phyloP scores from a whole-genome alignment of 2,113 vertebrate genomes.

The Panurus biarmicus region DNA sequence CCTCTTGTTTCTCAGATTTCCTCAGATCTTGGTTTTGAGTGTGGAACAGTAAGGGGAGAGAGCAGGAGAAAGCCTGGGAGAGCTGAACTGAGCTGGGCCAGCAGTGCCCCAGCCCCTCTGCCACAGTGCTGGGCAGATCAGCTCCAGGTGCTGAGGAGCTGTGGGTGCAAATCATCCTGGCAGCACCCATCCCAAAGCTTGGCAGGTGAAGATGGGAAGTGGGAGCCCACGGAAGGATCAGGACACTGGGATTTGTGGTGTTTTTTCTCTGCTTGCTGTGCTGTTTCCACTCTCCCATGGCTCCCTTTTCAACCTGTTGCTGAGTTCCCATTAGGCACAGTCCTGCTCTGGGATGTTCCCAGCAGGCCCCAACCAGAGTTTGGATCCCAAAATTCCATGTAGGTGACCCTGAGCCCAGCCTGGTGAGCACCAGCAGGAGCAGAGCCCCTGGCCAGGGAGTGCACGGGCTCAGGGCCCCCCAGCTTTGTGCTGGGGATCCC shows the following conservation, averaged over 20 bases:
- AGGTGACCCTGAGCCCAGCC: neutral
- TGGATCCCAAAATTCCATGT: neutral
- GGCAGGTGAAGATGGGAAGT: too few relatives aligned
- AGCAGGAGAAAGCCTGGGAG: neutral
- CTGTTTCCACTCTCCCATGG: rapidly evolving
- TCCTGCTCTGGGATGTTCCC: neutral
- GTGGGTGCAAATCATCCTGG: rapidly evolving
- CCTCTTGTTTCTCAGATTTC: rapidly evolving
- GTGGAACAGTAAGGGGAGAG: neutral
- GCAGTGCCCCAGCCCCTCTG: rapidly evolving
- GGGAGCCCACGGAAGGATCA: rapidly evolving
- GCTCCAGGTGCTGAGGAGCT: neutral
- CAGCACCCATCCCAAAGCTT: neutral
- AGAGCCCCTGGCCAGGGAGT: neutral
- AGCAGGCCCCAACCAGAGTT: neutral
- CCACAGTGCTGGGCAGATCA: rapidly evolving
- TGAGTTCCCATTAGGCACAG: rapidly evolving
- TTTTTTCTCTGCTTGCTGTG: neutral
- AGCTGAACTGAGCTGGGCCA: neutral
- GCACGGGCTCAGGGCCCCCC: rapidly evolving
- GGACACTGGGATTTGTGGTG: neutral
- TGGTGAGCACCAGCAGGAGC: neutral
- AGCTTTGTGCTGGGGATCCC: neutral
- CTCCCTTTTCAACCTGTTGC: neutral
- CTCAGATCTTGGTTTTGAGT: neutral